These are phyloP conservation scores for Aldabrachelys gigantea DNA, from an alignment of 2,113 vertebrate genomes.

Conservation along the genomic window DNA sequence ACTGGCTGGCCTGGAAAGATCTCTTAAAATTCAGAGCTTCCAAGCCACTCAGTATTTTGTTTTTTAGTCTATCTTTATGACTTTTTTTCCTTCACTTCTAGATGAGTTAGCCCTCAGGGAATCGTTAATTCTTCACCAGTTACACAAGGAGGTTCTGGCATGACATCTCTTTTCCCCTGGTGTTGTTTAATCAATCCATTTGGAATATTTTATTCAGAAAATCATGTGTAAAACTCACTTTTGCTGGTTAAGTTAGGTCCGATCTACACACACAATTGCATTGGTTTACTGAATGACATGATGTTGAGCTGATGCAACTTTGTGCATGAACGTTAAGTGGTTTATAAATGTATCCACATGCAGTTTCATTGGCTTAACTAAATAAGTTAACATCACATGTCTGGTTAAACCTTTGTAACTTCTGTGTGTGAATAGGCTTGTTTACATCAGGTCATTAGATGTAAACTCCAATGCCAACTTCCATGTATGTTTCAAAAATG, in stretches of 20 bases:
- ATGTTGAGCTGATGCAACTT: background rate
- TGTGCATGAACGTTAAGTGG: rapidly evolving
- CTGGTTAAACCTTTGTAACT: background rate
- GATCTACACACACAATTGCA: background rate
- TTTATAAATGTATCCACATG: rapidly evolving
- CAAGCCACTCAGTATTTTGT: constrained; percentile 35
- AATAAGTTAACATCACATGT: background rate
- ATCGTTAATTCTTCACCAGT: background rate
- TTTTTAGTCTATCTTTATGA: rapidly evolving
- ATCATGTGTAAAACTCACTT: background rate
- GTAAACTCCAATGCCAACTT: background rate
- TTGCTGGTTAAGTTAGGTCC: background rate
- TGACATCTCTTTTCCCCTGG: background rate
- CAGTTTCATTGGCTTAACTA: background rate
- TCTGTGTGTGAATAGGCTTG: background rate
- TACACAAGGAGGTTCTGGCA: background rate
- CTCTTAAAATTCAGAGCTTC: background rate
- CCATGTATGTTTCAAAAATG: background rate
- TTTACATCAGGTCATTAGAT: background rate
- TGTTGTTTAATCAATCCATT: rapidly evolving
- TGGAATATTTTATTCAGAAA: background rate
- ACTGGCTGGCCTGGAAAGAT: background rate
- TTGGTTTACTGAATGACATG: background rate
- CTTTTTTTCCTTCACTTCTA: constrained; percentile 1
- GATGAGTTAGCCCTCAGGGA: constrained; percentile 36